A percentile compares a stretch with the other conserved stretches of the same genome.
Conservation (phyloP, 2,113 vertebrate genomes). For the Nematolebias whitei region DNA sequence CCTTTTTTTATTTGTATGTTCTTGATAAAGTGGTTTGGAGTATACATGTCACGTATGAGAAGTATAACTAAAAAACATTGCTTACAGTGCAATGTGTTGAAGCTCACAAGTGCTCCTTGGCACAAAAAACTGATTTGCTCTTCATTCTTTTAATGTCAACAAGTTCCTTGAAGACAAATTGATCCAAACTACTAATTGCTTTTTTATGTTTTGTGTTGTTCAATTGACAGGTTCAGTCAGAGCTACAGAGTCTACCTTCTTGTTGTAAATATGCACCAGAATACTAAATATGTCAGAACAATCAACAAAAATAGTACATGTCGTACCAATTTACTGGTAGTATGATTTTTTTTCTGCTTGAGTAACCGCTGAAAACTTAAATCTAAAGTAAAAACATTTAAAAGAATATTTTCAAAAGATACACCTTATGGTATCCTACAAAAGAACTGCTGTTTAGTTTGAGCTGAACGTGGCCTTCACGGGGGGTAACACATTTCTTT, state of each 20-base stretch:
- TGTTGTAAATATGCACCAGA: not conserved
- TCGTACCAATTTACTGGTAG: not conserved
- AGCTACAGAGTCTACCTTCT: not conserved
- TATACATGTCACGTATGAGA: conserved; percentile 30
- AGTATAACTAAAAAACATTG: conserved; percentile 20
- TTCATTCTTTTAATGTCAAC: conserved; percentile 11
- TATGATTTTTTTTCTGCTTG: not conserved
- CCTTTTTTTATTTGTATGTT: conserved; percentile 25
- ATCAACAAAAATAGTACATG: not conserved
- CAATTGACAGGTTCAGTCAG: not conserved
- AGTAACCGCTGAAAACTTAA: too few relatives aligned
- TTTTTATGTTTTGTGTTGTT: conserved; percentile 7
- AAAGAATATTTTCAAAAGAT: too few relatives aligned
- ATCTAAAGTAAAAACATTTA: too few relatives aligned
- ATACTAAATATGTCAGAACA: conserved; percentile 5
- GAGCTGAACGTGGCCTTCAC: conserved; percentile 5
- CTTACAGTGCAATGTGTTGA: conserved; percentile 37
- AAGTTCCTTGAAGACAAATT: conserved; percentile 8
- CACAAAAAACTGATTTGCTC: conserved; percentile 8
- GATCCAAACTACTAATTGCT: not conserved
- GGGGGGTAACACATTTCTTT: not conserved
- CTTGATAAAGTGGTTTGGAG: conserved; percentile 38
- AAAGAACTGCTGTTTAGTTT: not conserved
- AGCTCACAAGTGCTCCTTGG: conserved; percentile 21
- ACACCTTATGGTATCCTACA: too few relatives aligned